Evolutionary conservation across 2,797 vertebrate genomes (phyloP), one percentile per base, ranked within the genome.

Genomic region (Cuculus canorus): DNA sequence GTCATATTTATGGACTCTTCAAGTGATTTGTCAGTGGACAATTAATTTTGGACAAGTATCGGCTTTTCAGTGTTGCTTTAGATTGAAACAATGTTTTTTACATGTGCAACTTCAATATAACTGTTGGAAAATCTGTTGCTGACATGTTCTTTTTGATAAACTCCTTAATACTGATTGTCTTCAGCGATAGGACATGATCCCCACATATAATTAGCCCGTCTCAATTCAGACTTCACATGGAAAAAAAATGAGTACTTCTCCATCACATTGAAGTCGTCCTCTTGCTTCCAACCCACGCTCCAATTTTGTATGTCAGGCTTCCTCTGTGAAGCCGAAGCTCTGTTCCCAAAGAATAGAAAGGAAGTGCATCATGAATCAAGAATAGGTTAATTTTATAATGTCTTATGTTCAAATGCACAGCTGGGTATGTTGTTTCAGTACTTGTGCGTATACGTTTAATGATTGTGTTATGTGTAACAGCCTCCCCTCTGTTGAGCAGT

Each of bases 131-230:
- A 91, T 86, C 76, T 80, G 63, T 84, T 93, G 90, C 84, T 96
- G 84, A 96, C 73, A 7, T 68, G 24, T 88, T 95, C 76, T 87
- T 93, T 95, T 78, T 75, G 54, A 94, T 82, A 94, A 91, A 66
- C 9, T 57, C 35, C 53, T 84, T 93, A 90, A 89, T 68, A 79
- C 32, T 93, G 64, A 30, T 90, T 88, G 88, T 96, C 93, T 96
- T 92, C 4, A 7, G 73, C 61, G 63, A 76, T 12, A 91, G 76
- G 33, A 88, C 33, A 57, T 41, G 9, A 90, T 94, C 54, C 64
- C 77, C 73, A 88, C 56, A 4, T 95, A 79, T 91, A 96, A 97
- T 97, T 97, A 96, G 61, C 59, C 75, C 94, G 93, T 95, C 95
- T 96, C 54, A 39, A 83, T 90, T 94, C 84, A 96, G 70, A 35